These are phyloP conservation scores for Microcebus lehilahytsara DNA, from an alignment of 2,113 vertebrate species.

Conservation along the genomic window DNA sequence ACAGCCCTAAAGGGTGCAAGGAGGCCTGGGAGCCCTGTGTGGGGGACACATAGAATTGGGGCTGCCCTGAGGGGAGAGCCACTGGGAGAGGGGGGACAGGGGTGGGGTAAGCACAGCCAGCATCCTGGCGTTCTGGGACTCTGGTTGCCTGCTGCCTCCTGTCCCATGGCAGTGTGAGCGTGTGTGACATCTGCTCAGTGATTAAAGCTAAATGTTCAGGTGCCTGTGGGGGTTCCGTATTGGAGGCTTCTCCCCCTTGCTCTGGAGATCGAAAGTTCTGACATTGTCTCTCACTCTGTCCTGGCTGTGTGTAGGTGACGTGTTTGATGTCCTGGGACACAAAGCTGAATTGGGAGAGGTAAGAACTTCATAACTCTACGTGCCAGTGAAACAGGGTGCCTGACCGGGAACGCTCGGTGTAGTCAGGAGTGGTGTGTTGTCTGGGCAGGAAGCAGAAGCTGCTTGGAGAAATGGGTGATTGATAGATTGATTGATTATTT, in stretches of 20 bases:
- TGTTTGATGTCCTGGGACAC: constrained; percentile 85
- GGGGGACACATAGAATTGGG: not conserved
- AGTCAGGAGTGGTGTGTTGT: not conserved
- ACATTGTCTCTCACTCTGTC: not conserved
- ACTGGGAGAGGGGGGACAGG: fast-evolving
- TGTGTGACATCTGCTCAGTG: not conserved
- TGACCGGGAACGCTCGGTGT: fast-evolving
- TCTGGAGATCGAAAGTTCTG: not conserved
- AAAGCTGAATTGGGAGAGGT: constrained; percentile 88
- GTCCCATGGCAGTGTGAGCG: not conserved
- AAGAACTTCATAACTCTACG: not conserved
- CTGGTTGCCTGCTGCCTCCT: not conserved
- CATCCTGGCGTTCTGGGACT: not conserved
- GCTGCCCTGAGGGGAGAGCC: not conserved
- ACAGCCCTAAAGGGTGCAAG: not conserved
- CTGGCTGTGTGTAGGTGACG: constrained; percentile 85
- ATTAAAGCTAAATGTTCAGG: not conserved
- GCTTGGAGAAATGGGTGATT: not conserved
- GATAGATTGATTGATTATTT: too few species aligned
- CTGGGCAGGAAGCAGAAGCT: not conserved
- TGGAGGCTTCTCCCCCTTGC: not conserved
- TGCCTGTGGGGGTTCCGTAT: not conserved
- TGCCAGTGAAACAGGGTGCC: not conserved
- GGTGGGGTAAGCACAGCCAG: not conserved
- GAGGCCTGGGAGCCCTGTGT: not conserved